Evolutionary conservation across 2,888 invertebrate genomes (phyloP).

Genomic region (Himalopsyche japonica): DNA sequence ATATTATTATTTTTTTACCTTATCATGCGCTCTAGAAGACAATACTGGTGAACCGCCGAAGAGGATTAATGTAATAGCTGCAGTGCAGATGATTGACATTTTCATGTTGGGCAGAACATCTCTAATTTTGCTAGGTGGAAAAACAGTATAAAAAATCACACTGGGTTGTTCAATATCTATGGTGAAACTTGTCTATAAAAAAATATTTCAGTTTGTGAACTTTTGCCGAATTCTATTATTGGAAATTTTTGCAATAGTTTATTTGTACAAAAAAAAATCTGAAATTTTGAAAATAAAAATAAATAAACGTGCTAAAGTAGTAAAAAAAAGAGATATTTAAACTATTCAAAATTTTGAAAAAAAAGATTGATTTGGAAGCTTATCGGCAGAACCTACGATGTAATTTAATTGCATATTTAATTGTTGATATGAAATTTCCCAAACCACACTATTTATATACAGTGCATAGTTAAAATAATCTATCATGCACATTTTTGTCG

Average conservation of each 20-base stretch:
- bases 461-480: background rate
- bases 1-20: background rate
- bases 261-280: background rate
- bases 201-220: background rate
- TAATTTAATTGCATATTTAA: background rate
- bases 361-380: background rate
- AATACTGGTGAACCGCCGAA: background rate
- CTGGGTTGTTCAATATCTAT: background rate
- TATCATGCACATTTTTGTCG: background rate
- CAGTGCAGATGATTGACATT: background rate
- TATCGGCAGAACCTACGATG: background rate
- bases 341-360: background rate
- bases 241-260: background rate
- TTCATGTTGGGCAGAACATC: background rate
- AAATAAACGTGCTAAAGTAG: background rate
- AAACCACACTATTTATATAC: background rate
- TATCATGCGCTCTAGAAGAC: background rate
- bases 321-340: background rate
- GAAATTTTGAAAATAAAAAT: background rate
- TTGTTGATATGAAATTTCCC: background rate
- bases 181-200: background rate
- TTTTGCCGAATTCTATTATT: background rate
- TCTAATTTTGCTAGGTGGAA: background rate
- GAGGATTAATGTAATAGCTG: background rate
- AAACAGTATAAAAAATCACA: background rate